phyloP scores from a whole-genome alignment of 35 echinoderm and acorn worm genomes.

The Apostichopus japonicus region DNA sequence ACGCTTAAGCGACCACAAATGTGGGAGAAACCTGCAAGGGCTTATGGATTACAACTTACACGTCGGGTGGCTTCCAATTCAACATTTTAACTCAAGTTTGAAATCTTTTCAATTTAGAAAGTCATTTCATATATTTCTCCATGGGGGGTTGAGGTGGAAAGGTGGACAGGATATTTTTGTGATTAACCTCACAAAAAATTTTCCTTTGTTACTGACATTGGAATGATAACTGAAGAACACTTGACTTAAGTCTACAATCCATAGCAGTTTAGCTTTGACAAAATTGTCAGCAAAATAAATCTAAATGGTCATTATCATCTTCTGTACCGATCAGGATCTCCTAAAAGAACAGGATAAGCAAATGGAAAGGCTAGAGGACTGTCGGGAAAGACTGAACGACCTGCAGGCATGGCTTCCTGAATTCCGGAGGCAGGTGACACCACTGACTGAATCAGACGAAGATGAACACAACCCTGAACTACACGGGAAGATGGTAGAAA shows the following conservation, averaged over 20 bases:
- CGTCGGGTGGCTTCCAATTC: too few relatives aligned
- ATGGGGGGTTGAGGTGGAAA: too few relatives aligned
- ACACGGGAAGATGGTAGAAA: constrained; percentile 81
- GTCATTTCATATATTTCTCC: too few relatives aligned
- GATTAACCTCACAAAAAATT: neutral
- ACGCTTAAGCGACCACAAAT: too few relatives aligned
- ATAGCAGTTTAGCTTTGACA: too few relatives aligned
- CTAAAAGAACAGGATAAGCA: constrained; percentile 56
- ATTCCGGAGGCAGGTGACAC: constrained; percentile 22
- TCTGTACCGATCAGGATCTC: constrained; percentile 3
- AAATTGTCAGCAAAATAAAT: too few relatives aligned
- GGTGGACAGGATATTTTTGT: too few relatives aligned
- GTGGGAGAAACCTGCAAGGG: too few relatives aligned
- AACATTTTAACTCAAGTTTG: too few relatives aligned
- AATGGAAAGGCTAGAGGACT: constrained; percentile 50
- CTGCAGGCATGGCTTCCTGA: constrained; percentile 56
- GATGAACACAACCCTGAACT: constrained; percentile 51
- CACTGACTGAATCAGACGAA: constrained; percentile 29
- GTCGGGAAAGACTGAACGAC: constrained; percentile 57
- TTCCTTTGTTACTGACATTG: neutral
- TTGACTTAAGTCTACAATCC: too few relatives aligned
- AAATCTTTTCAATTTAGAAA: too few relatives aligned
- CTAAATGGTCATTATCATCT: neutral
- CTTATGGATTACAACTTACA: too few relatives aligned
- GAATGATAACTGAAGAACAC: neutral